Base-by-base conservation (phyloP, 2,113 vertebrate genomes). In the Elephas maximus region DNA sequence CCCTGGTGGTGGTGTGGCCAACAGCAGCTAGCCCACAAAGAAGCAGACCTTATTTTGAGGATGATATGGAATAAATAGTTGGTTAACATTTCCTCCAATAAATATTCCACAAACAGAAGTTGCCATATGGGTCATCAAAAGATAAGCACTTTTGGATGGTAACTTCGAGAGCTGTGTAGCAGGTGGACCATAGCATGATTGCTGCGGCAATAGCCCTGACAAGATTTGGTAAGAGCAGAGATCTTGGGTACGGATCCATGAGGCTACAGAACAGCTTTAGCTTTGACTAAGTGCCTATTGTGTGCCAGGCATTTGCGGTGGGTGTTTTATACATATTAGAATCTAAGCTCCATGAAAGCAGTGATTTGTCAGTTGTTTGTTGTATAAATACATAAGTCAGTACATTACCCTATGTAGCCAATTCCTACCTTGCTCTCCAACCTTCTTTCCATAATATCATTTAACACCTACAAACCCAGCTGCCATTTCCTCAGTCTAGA, bases 1-100 rank as follows among this genome's bases (percentile, higher is more conserved):
- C 37, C 60, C 5, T 9, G 30, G 63, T 78, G 84, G 86, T 65
- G 45, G 8, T 28, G 33, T 85, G 87, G 90, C 15, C 65, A 82
- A 65, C 0, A 67, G 92, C 82, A 91, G 86, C 60, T 44, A 87
- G 85, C 37, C 20, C 65, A 79, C 87, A 91, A 85, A 85, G 73
- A 91, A 51, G 73, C 51, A 93, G 67, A 24, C 7, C n/a, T 95
- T 2, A 20, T 67, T 91, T 96, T 94, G 37, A 89, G 62, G 17
- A 17, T 92, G 94, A 60, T 73, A 26, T 94, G 77, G 33, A 82
- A 67, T 48, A 53, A 82, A 67, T 48, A 53, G 81, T 18, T 91
- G 53, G 73, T 80, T 94, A 67, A 86, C 60, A 86, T 82, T 94
- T 85, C 30, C 60, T 91, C 62, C 74, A 69, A 24, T 78, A 96